phyloP scores from a whole-genome alignment of 2,888 invertebrate genomes.

The Ceraclea dissimilis region DNA sequence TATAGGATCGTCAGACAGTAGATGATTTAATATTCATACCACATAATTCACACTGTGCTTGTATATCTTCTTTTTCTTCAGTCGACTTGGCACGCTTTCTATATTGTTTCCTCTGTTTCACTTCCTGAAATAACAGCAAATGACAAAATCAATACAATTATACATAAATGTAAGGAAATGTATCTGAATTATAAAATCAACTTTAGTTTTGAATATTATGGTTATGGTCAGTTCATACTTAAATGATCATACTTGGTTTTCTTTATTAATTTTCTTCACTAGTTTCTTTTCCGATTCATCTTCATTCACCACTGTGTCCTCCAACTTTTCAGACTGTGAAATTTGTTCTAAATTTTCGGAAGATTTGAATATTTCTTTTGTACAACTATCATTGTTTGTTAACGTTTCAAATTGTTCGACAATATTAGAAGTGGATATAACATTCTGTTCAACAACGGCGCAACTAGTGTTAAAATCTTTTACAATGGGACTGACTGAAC shows the following conservation, averaged over 20 bases:
- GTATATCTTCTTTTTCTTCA: conserved; percentile 7
- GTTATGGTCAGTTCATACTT: not conserved
- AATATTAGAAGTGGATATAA: not conserved
- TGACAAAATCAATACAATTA: not conserved
- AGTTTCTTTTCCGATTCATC: conserved; percentile 9
- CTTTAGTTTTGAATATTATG: too few relatives aligned
- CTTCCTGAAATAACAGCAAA: conserved; percentile 7
- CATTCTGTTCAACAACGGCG: conserved; percentile 1
- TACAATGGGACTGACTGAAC: conserved; percentile 12
- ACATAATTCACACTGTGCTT: conserved; percentile 26
- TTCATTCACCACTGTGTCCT: not conserved
- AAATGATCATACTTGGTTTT: conserved; percentile 12
- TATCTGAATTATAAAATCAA: not conserved
- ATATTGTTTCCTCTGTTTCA: conserved; percentile 10
- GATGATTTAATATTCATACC: too few relatives aligned
- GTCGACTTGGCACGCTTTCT: not conserved
- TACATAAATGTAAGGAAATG: not conserved
- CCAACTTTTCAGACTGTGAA: not conserved
- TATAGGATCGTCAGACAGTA: too few relatives aligned
- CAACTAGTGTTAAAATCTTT: conserved; percentile 2
- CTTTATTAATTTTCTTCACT: conserved; percentile 18
- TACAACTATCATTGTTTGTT: conserved; percentile 1
- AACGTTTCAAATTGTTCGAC: not conserved
- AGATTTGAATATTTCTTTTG: conserved; percentile 8
- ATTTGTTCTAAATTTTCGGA: not conserved